Evolutionary conservation across 2,797 vertebrate genomes (phyloP).

Genomic region (Spinibarbus caldwelli): DNA sequence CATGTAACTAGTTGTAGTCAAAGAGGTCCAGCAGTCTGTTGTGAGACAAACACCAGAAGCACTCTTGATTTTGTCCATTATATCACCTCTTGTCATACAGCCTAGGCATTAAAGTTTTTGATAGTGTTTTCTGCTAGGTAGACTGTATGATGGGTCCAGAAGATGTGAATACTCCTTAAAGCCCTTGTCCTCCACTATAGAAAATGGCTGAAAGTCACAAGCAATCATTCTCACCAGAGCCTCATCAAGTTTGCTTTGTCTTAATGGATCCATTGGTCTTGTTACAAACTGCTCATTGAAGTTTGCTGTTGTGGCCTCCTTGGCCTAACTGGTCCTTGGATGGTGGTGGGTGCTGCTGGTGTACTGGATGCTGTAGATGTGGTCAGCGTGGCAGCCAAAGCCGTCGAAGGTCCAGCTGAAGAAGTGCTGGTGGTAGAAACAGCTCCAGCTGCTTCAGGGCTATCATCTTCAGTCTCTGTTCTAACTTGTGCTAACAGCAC

Average conservation of each 20-base stretch:
- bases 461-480: no score
- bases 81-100: background rate
- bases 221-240: background rate
- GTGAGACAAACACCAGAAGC: background rate
- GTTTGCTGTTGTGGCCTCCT: background rate
- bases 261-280: conserved; percentile 3
- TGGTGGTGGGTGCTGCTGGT: conserved; percentile 20
- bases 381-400: background rate
- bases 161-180: background rate
- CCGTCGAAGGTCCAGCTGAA: no score
- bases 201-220: background rate
- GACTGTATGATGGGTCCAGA: conserved; percentile 10
- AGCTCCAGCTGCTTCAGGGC: no score
- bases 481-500: no score
- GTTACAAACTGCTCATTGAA: background rate
- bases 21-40: no score
- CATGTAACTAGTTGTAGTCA: no score
- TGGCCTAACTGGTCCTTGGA: background rate
- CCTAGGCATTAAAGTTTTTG: background rate
- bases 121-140: background rate
- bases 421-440: no score
- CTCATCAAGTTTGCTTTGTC: background rate
- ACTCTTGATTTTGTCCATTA: conserved; percentile 2
- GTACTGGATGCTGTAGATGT: background rate
- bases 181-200: background rate